Evolutionary conservation across 1,140 invertebrate species (phyloP).

Genomic region (Neodiprion lecontei): DNA sequence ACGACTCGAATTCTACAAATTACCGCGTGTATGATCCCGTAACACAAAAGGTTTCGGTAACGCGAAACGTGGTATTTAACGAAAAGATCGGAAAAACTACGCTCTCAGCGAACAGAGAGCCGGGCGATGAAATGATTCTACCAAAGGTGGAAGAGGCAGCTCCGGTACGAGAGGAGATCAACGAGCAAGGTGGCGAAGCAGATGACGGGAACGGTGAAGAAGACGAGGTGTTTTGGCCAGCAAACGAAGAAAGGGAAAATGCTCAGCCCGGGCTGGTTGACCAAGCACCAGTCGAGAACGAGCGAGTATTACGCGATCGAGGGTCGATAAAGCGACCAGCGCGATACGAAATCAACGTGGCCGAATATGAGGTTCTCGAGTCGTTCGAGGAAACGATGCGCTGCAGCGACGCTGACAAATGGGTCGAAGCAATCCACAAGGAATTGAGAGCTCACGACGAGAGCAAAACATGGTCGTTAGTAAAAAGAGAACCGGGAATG

Average conservation of each 20-base stretch:
- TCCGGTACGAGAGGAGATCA: no score
- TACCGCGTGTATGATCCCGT: slow-evolving; percentile 18
- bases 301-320: neutral
- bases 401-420: neutral
- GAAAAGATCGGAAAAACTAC: slow-evolving; percentile 12
- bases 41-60: neutral
- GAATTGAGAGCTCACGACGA: slow-evolving; percentile 8
- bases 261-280: neutral
- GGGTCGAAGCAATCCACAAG: neutral
- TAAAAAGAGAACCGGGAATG: neutral
- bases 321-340: neutral
- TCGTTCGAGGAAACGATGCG: slow-evolving; percentile 8
- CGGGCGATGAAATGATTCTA: neutral
- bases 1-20: slow-evolving; percentile 21
- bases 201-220: no score
- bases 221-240: no score
- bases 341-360: slow-evolving; percentile 1
- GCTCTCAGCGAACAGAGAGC: no score
- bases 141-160: neutral
- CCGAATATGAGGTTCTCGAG: neutral
- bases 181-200: no score
- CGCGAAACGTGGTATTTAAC: slow-evolving; percentile 5
- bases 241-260: neutral
- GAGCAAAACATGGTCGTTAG: slow-evolving; percentile 11
- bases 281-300: neutral